Conservation (phyloP, 2,113 vertebrate species). For the Siniperca knerii region DNA sequence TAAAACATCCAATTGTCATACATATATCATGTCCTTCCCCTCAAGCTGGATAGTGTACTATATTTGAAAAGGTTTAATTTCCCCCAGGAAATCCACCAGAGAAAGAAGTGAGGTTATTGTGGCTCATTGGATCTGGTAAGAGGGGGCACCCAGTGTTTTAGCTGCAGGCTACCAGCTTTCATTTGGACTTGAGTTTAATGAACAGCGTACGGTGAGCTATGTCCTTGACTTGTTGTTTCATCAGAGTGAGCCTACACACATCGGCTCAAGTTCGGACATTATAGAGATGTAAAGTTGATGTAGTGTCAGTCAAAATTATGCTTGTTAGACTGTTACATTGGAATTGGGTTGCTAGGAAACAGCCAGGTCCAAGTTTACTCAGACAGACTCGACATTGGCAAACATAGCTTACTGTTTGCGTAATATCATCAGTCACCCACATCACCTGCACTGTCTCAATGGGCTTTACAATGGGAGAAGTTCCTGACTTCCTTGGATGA, state of each 20-base stretch:
- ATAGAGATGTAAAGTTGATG: slow-evolving; percentile 22
- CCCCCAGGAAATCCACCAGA: slow-evolving; percentile 15
- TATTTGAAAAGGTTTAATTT: slow-evolving; percentile 20
- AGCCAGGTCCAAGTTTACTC: slow-evolving; percentile 42
- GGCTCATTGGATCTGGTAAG: neutral
- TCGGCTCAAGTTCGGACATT: slow-evolving; percentile 5
- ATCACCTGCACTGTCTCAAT: slow-evolving; percentile 21
- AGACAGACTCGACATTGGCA: slow-evolving; percentile 40
- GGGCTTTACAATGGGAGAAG: neutral
- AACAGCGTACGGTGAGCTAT: neutral
- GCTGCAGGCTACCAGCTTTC: slow-evolving; percentile 1
- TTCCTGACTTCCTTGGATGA: neutral
- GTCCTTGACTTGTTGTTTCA: neutral
- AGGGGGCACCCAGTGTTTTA: neutral
- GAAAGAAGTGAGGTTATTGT: neutral
- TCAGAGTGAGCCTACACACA: neutral
- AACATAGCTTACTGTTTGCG: slow-evolving; percentile 37
- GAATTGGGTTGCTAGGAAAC: slow-evolving; percentile 61
- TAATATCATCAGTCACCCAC: slow-evolving; percentile 34
- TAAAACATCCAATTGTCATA: neutral
- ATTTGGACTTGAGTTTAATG: slow-evolving; percentile 14
- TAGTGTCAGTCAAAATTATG: slow-evolving; percentile 1
- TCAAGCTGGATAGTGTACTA: neutral
- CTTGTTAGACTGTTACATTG: neutral
- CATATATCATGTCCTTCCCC: neutral